Evolutionary conservation across 2,113 vertebrate genomes (phyloP).

Genomic region (Hepsetus odoe): DNA sequence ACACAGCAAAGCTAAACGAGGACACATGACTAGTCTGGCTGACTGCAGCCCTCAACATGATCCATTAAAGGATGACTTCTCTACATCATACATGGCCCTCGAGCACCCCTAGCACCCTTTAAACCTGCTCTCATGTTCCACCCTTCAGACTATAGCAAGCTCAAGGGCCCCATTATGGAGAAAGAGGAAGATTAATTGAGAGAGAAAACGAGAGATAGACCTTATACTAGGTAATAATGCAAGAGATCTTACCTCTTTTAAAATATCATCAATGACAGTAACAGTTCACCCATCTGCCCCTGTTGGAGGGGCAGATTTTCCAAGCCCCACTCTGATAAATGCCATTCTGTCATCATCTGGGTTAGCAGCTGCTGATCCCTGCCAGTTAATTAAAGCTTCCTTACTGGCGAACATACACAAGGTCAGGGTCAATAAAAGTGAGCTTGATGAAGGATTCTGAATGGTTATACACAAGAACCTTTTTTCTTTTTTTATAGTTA

Average conservation of each 20-base stretch:
- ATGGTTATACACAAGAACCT: neutral
- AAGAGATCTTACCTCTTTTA: constrained; percentile 35
- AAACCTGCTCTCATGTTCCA: neutral
- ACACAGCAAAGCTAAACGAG: neutral
- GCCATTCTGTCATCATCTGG: constrained; percentile 17
- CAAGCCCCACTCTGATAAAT: constrained; percentile 37
- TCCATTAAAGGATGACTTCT: neutral
- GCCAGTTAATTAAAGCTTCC: constrained; percentile 53
- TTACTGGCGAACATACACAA: neutral
- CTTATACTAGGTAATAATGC: constrained; percentile 32
- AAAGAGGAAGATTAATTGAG: neutral
- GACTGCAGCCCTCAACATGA: neutral
- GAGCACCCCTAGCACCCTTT: neutral
- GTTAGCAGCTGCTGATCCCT: constrained; percentile 2
- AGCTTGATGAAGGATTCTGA: neutral
- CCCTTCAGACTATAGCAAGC: neutral
- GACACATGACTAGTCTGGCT: neutral
- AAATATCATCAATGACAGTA: constrained; percentile 48
- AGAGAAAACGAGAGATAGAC: constrained; percentile 10
- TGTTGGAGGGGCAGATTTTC: constrained; percentile 14
- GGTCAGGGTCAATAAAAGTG: constrained; percentile 30
- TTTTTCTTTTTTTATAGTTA: too few species aligned
- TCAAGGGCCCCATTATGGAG: neutral
- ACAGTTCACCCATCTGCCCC: constrained; percentile 43
- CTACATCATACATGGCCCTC: constrained; percentile 9